phyloP scores from a whole-genome alignment of 2,113 vertebrate species.

The Pardalotus punctatus region DNA sequence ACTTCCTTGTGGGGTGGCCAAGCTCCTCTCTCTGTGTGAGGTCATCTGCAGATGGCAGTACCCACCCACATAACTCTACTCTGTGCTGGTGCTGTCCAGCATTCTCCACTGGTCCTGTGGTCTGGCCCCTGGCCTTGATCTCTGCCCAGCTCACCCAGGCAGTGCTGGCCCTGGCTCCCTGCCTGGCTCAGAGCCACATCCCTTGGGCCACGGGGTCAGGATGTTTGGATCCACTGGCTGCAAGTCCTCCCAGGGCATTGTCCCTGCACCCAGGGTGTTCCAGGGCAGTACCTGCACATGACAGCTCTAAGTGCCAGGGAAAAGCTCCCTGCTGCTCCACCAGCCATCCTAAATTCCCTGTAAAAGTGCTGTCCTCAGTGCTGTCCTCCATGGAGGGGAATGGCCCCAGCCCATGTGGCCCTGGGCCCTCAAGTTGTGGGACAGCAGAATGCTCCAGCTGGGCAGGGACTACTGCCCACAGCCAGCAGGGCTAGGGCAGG shows the following conservation, averaged over 20 bases:
- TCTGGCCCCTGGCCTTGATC: background rate
- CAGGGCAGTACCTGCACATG: rapidly evolving
- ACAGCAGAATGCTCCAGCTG: background rate
- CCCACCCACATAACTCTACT: background rate
- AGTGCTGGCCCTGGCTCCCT: background rate
- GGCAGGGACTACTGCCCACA: background rate
- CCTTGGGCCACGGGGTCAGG: too few relatives aligned
- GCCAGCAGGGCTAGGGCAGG: background rate
- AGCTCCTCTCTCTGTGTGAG: background rate
- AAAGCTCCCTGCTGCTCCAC: background rate
- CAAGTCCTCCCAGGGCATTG: background rate
- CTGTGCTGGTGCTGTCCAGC: background rate
- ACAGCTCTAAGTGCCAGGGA: background rate
- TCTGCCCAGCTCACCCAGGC: background rate
- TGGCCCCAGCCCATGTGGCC: rapidly evolving
- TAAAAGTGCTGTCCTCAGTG: background rate
- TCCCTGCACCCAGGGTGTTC: background rate
- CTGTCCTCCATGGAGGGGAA: background rate
- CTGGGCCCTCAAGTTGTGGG: background rate
- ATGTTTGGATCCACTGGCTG: background rate
- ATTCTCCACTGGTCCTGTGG: rapidly evolving
- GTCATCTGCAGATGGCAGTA: conserved; percentile 10
- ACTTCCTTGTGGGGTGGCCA: rapidly evolving
- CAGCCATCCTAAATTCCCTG: background rate
- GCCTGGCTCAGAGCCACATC: background rate